Percentiles rank a stretch among this genome's conserved stretches.
phyloP scores from a whole-genome alignment of 1,140 invertebrate species.

The Scylla paramamosain region DNA sequence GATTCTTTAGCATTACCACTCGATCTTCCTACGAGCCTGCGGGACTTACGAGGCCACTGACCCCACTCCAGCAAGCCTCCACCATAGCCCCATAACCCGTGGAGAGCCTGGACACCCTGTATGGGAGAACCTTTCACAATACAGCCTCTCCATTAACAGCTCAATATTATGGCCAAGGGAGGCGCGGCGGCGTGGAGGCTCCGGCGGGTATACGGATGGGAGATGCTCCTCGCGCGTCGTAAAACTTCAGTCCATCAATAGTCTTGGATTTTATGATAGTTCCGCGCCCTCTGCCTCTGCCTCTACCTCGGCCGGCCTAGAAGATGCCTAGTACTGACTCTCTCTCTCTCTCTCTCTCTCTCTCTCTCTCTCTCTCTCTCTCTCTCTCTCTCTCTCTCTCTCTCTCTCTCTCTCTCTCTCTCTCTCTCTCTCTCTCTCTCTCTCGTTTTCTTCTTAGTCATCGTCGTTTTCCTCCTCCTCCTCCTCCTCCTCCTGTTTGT shows the following conservation, averaged over 20 bases:
- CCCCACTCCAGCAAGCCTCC: not conserved
- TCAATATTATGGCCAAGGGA: slow-evolving; percentile 32
- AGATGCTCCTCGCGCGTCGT: not conserved
- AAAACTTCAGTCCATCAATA: slow-evolving; percentile 33
- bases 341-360: slow-evolving; percentile 36
- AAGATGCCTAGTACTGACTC: not conserved
- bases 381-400: not conserved
- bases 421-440: slow-evolving; percentile 30
- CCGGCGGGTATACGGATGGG: not conserved
- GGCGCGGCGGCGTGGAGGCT: not conserved
- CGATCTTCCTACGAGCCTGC: not conserved
- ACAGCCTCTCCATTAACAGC: slow-evolving; percentile 48
- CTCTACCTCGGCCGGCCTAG: not conserved
- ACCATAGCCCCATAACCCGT: not conserved
- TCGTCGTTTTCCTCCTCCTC: not conserved
- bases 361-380: slow-evolving; percentile 29
- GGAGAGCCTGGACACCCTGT: not conserved
- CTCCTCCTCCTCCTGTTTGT: too few species aligned
- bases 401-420: not conserved
- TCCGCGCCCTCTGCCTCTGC: not conserved
- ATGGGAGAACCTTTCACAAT: not conserved
- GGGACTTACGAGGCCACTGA: not conserved
- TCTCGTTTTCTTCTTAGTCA: not conserved
- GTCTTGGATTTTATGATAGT: slow-evolving; percentile 33
- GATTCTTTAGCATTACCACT: not conserved